Evolutionary conservation across 1,140 invertebrate species (phyloP).

Genomic region (Diprion similis): DNA sequence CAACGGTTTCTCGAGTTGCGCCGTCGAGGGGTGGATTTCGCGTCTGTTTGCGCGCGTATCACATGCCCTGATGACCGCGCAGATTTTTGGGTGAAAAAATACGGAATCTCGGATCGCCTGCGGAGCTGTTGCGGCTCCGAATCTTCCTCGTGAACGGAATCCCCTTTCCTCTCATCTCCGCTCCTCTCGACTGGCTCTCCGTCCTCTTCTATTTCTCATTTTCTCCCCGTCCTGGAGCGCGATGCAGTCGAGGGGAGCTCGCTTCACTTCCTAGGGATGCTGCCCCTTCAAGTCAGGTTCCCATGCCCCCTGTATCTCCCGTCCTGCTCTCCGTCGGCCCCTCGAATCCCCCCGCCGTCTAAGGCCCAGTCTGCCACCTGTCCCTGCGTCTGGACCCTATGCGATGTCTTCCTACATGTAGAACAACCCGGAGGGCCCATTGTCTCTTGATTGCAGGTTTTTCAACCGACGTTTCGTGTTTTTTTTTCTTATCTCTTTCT

Average conservation of each 20-base stretch:
- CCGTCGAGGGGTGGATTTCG: constrained; percentile 20
- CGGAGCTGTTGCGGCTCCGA: constrained; percentile 39
- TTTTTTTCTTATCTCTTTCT: neutral
- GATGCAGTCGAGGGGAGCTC: constrained; percentile 19
- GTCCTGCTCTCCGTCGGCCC: constrained; percentile 24
- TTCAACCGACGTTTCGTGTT: neutral
- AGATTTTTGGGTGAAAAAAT: constrained; percentile 15
- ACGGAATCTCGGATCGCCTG: neutral
- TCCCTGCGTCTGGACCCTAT: constrained; percentile 54
- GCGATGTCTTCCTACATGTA: constrained; percentile 53
- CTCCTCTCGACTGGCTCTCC: constrained; percentile 4
- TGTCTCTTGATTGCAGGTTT: constrained; percentile 5
- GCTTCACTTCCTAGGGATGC: constrained; percentile 56
- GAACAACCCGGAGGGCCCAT: constrained; percentile 37
- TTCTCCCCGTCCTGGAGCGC: constrained; percentile 30
- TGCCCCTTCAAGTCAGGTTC: constrained; percentile 61
- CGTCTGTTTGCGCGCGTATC: constrained; percentile 23
- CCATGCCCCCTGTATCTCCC: constrained; percentile 48
- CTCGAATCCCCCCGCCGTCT: constrained; percentile 14
- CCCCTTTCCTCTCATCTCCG: constrained; percentile 2
- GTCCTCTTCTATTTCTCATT: constrained; percentile 45
- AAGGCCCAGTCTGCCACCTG: constrained; percentile 53
- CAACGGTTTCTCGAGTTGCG: constrained; percentile 9
- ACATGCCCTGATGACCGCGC: constrained; percentile 26
- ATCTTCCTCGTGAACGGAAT: constrained; percentile 18